Conservation (phyloP, 1,140 invertebrate genomes). For the Hylyphantes graminicola region DNA sequence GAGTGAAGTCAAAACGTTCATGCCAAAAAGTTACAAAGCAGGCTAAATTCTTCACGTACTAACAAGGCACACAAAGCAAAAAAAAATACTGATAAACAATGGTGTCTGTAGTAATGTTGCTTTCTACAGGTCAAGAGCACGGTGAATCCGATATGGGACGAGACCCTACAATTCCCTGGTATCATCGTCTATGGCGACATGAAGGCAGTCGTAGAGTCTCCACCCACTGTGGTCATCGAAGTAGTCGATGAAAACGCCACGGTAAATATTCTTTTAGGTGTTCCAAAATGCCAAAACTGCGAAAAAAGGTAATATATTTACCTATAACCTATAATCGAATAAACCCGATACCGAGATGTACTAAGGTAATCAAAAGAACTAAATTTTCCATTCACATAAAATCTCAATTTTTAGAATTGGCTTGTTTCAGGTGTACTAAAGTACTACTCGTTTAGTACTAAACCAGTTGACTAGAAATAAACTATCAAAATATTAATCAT, state of each 20-base stretch:
- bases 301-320: too few relatives aligned
- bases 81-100: too few relatives aligned
- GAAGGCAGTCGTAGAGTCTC: neutral
- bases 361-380: too few relatives aligned
- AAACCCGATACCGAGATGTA: too few relatives aligned
- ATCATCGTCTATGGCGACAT: neutral
- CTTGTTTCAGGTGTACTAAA: neutral
- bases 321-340: neutral
- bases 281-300: neutral
- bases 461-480: too few relatives aligned
- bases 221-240: slow-evolving; percentile 1
- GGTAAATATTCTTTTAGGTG: neutral
- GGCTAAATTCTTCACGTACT: too few relatives aligned
- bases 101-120: neutral
- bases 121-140: slow-evolving; percentile 76
- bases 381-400: neutral
- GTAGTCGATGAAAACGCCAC: neutral
- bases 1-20: too few relatives aligned
- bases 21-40: too few relatives aligned
- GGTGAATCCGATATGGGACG: slow-evolving; percentile 90
- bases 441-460: too few relatives aligned
- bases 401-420: neutral
- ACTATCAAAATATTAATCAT: too few relatives aligned
- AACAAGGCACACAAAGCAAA: too few relatives aligned
- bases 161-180: slow-evolving; percentile 74